Conservation (phyloP, 2,888 invertebrate species). For the Neoitamus cyanurus region DNA sequence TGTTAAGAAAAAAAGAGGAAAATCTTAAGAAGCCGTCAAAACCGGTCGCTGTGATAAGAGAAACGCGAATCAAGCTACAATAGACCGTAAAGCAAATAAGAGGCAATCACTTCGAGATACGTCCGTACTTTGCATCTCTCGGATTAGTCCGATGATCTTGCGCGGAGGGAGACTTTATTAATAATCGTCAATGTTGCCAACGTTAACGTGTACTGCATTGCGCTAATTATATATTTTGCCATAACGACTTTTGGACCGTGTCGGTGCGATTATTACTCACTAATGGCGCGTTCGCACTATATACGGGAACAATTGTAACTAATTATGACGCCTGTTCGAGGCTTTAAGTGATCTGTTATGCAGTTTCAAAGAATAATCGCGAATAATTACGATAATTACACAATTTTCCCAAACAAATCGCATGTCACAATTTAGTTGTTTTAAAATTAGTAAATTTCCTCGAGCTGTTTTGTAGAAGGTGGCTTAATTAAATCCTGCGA, state of each 20-base stretch:
- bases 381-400: background rate
- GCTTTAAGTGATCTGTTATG: background rate
- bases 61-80: background rate
- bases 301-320: background rate
- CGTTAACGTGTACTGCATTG: background rate
- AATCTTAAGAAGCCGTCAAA: slow-evolving; percentile 31
- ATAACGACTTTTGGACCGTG: background rate
- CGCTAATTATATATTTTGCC: slow-evolving; percentile 12
- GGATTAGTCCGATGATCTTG: background rate
- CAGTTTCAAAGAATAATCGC: background rate
- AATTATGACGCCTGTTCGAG: background rate
- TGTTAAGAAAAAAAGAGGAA: background rate
- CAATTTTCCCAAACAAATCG: background rate
- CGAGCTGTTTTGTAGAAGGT: background rate
- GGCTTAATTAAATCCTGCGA: background rate
- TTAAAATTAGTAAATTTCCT: background rate
- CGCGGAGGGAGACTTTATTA: background rate
- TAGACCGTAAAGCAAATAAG: background rate
- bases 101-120: background rate
- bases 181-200: slow-evolving; percentile 9
- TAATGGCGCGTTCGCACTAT: background rate
- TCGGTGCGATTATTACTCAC: background rate
- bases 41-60: slow-evolving; percentile 36
- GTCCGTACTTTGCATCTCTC: background rate
- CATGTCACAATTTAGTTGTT: background rate